Base-by-base conservation (phyloP, 2,113 vertebrate species). In the Eudyptes chrysolophus region DNA sequence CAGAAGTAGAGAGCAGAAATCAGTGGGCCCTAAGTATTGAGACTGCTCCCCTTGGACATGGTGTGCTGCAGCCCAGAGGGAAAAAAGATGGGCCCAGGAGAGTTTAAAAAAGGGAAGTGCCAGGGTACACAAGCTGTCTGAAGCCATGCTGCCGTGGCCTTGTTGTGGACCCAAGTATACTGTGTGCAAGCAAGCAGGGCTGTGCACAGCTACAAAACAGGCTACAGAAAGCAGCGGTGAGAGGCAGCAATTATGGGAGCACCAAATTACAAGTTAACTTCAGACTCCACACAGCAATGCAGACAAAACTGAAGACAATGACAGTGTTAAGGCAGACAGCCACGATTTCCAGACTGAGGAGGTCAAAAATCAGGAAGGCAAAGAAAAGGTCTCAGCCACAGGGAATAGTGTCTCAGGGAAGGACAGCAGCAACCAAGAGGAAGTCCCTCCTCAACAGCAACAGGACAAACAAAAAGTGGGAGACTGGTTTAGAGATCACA, bases 121-220 rank as follows among this genome's bases (percentile, higher is more conserved):
- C 48, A 40, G 38, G 16, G 24, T 32, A 48, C 30, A 48, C 9
- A 48, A 44, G 22, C 25, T 70, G 38, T 32, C 58, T 0, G 3
- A 79, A 58, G 48, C 20, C 42, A 49, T 0, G 0, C 26, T 84
- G 44, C 42, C 48, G 18, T 2, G 27, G 70, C 48, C 25, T 57
- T 44, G n/a, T 4, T 27, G 27, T 26, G 60, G 51, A 32, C 61
- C 51, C 24, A 34, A 34, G 36, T 9, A 7, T 4, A 9, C 34
- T 5, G 16, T 7, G 21, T 10, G 25, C 75, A 75, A 19, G 17
- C 3, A 11, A 48, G 61, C 22, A 26, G 30, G 14, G 42, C 29
- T 5, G 0, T 7, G 60, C 16, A 16, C 13, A 11, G 60, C 60
- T 74, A 25, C 26, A 55, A 24, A 62, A 27, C 46, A 17, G 51